Evolutionary conservation across 2,797 vertebrate species (phyloP).

Genomic region (Melanitta fusca): DNA sequence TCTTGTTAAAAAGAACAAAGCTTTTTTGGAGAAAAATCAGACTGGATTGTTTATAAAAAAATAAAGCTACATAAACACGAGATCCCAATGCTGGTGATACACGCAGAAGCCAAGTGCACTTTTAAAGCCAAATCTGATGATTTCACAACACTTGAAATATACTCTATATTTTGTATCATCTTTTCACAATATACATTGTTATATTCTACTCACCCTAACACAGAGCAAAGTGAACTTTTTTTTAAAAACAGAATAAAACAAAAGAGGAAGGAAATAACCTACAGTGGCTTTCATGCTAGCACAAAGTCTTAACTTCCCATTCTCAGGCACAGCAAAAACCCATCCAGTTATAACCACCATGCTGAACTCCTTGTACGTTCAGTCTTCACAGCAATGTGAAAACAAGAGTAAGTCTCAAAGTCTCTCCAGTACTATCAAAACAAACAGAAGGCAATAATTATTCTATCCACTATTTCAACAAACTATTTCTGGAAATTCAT

Average conservation of each 20-base stretch:
- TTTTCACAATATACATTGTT: neutral
- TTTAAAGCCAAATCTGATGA: neutral
- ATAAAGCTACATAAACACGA: neutral
- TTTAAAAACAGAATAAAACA: neutral
- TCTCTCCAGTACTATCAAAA: neutral
- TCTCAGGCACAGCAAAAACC: neutral
- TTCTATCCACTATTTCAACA: neutral
- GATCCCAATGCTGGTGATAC: neutral
- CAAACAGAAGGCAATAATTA: neutral
- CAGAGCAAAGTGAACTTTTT: neutral
- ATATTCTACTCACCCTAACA: neutral
- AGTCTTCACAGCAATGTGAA: neutral
- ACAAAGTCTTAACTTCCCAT: neutral
- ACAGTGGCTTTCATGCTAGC: neutral
- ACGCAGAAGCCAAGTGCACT: neutral
- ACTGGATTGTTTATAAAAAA: neutral
- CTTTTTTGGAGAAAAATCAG: neutral
- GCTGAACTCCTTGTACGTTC: neutral
- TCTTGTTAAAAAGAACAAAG: neutral
- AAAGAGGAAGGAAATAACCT: accelerated
- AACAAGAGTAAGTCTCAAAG: neutral
- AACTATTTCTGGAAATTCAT: neutral
- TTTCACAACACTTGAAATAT: neutral
- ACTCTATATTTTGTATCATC: neutral
- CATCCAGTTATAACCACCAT: neutral